Evolutionary conservation across 2,797 vertebrate species (phyloP), one percentile per base, ranked within the genome.

Genomic region (Chaetodon trifasciatus): DNA sequence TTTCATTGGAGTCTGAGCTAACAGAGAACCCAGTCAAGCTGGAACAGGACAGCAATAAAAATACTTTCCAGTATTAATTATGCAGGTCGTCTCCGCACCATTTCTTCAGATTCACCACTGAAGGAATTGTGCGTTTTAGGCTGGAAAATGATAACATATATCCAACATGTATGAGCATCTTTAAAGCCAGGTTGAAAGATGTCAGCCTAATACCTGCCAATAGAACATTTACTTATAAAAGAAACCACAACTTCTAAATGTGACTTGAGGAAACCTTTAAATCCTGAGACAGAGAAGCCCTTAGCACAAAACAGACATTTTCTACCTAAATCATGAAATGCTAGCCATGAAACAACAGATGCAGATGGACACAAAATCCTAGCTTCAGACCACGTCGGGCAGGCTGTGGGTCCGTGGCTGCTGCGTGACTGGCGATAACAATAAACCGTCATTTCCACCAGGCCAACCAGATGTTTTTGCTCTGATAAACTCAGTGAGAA

Each of bases 391-490:
- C 53, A 73, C 71, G 70, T 63, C 12, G 24, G 47, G 71, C 60
- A 74, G 55, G 64, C 46, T 23, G 4, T 19, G 42, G 72, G 37
- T 81, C 75, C 55, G 32, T n/a, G 70, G 76, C 83, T 83, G 74
- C 66, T 81, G 74, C 60, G 76, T 75, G 78, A 63, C 74, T 73
- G 74, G 74, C 64, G 82, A 72, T 64, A 76, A 86, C 74, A 86
- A 88, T 88, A 92, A 87, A 90, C 75, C 81, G 70, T 86, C n/a
- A 81, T 87, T 82, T 76, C 60, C 76, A 71, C 28, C 56, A 52
- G n/a, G 76, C 61, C 12, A n/a, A 86, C 82, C 94, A 94, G 93
- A 94, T 93, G 91, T 94, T 89, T 94, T 89, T 88, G 63, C 70
- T 71, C 50, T 76, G 86, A 93, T 90, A 68, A 85, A 76, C 81